Conservation (phyloP, 1,140 invertebrate species). For the Hyles euphorbiae region DNA sequence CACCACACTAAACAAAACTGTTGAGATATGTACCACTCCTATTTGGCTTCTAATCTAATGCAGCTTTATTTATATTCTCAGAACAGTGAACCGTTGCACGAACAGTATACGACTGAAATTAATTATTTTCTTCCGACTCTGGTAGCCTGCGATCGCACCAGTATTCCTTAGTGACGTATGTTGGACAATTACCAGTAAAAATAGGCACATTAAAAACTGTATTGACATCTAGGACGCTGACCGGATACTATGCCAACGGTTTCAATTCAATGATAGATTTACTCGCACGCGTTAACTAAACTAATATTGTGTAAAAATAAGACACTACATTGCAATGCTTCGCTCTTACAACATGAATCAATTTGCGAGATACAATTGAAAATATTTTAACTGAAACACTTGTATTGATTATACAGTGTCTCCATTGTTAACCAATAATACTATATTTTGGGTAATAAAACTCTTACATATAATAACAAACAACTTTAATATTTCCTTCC, state of each 20-base stretch:
- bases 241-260: constrained; percentile 65
- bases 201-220: constrained; percentile 55
- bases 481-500: constrained; percentile 11
- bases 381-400: too few relatives aligned
- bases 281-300: neutral
- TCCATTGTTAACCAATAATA: too few relatives aligned
- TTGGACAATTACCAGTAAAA: constrained; percentile 70
- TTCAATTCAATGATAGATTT: constrained; percentile 9
- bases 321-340: too few relatives aligned
- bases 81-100: constrained; percentile 46
- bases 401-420: too few relatives aligned
- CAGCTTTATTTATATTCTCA: constrained; percentile 54
- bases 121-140: constrained; percentile 52
- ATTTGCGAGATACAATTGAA: too few relatives aligned
- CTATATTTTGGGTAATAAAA: neutral
- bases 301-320: neutral
- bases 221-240: constrained; percentile 65
- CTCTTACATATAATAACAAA: constrained; percentile 7
- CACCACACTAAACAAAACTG: constrained; percentile 18
- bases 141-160: constrained; percentile 29
- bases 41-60: constrained; percentile 42
- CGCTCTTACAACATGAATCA: too few relatives aligned
- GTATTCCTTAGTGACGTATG: constrained; percentile 45
- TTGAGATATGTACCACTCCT: constrained; percentile 27
- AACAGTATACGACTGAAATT: constrained; percentile 58